A percentile compares a stretch with the other conserved stretches of the same genome.
phyloP scores from a whole-genome alignment of 2,797 vertebrate genomes.

The Huso huso region DNA sequence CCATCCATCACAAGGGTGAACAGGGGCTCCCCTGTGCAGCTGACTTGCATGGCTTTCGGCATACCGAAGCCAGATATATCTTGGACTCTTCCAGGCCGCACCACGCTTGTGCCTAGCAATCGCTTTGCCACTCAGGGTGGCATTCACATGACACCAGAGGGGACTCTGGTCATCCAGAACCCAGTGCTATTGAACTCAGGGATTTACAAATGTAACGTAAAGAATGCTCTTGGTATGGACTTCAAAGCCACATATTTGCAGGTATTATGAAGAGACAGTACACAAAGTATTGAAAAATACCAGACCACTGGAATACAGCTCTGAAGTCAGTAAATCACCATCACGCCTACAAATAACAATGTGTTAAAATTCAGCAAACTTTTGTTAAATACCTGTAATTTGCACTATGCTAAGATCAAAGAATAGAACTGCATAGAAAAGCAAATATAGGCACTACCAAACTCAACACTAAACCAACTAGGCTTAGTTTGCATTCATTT shows the following conservation, averaged over 20 bases:
- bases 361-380: too few relatives aligned
- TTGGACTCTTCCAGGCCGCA: conserved; percentile 70
- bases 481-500: too few relatives aligned
- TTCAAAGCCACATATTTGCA: conserved; percentile 71
- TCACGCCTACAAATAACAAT: too few relatives aligned
- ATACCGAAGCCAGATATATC: conserved; percentile 67
- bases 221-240: conserved; percentile 64
- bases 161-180: conserved; percentile 60
- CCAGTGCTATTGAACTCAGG: conserved; percentile 63
- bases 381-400: too few relatives aligned
- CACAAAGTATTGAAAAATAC: too few relatives aligned
- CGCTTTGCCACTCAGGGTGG: conserved; percentile 52
- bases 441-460: too few relatives aligned
- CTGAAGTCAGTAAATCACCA: too few relatives aligned
- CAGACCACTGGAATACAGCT: too few relatives aligned
- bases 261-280: conserved; percentile 43
- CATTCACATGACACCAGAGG: conserved; percentile 61
- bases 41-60: conserved; percentile 52
- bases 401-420: too few relatives aligned
- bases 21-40: conserved; percentile 49
- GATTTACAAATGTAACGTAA: conserved; percentile 72
- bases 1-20: conserved; percentile 48
- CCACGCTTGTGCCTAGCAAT: conserved; percentile 57
- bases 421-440: too few relatives aligned
- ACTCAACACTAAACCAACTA: too few relatives aligned